A percentile compares a stretch with the other conserved stretches of the same genome.
Evolutionary conservation across 2,888 invertebrate species (phyloP).

Genomic region (Cephus pulcher): DNA sequence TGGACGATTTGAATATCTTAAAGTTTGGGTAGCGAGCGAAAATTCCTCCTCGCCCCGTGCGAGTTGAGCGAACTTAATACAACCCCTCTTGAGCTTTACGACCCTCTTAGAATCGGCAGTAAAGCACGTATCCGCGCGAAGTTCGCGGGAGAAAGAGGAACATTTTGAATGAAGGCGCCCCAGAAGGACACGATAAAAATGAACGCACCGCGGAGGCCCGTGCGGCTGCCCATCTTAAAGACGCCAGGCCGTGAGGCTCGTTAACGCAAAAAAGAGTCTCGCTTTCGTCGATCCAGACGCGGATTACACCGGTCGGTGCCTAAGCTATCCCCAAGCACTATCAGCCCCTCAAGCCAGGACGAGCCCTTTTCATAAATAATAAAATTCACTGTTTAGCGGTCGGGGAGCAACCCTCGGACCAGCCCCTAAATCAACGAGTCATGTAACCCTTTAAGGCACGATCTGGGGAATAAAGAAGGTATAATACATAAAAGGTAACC

Average conservation of each 20-base stretch:
- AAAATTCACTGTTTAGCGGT: background rate
- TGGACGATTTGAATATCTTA: background rate
- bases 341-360: background rate
- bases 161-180: background rate
- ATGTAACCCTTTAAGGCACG: background rate
- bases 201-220: background rate
- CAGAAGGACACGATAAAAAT: conserved; percentile 5
- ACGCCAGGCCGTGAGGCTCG: background rate
- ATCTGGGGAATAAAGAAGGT: background rate
- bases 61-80: background rate
- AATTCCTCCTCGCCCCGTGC: background rate
- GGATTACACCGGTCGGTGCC: background rate
- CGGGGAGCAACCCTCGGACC: background rate
- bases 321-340: background rate
- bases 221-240: background rate
- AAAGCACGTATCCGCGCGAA: conserved; percentile 8
- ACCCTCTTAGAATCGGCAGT: conserved; percentile 4
- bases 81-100: conserved; percentile 2
- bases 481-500: background rate
- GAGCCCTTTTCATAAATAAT: background rate
- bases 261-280: background rate
- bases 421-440: background rate
- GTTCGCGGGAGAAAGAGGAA: background rate
- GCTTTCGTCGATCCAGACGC: background rate
- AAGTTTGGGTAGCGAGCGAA: background rate